Evolutionary conservation across 2,797 vertebrate genomes (phyloP), one percentile per base, ranked within the genome.

Genomic region (Characodon lateralis): DNA sequence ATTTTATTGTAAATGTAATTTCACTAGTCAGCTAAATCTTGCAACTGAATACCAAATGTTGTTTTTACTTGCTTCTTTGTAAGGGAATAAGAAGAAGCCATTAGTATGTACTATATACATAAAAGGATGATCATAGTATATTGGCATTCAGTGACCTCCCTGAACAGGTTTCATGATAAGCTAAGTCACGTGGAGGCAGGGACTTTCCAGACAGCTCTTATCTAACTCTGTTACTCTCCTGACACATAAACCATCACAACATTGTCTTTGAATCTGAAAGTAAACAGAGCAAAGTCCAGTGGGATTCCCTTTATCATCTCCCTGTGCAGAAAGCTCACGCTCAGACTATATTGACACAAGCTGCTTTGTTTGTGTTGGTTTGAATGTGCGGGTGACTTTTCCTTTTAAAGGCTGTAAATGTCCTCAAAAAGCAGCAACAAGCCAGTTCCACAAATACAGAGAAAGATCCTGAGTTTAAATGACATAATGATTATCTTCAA

Each of bases 141-240:
- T 39, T 22, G 74, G 46, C 14, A 0, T 6, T 75, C 74, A 73
- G 72, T 66, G 14, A 43, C 73, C 69, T 80, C 56, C 51, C 71
- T 56, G 63, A 79, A 79, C 77, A 78, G 63, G 77, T 71, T 84
- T 79, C n/a, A 73, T 79, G 72, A 80, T 74, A 74, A 87, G 69
- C 68, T 35, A 0, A 74, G 76, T 79, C 76, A 83, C 65, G 55
- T 80, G 77, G 8, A 70, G 24, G 24, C 73, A 72, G 41, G 85
- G 85, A 86, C 76, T 89, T 89, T 83, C 82, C 78, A 77, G 70
- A 61, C 24, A 28, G 46, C 78, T 78, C 80, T 88, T 89, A 89
- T 90, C 84, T 86, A 84, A 81, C 88, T 82, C 88, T 83, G 71
- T 91, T 85, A 90, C 66, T 50, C 70, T 89, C 85, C 84, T 22